Evolutionary conservation across 1,140 invertebrate genomes (phyloP).

Genomic region (Leptinotarsa undecemlineata): DNA sequence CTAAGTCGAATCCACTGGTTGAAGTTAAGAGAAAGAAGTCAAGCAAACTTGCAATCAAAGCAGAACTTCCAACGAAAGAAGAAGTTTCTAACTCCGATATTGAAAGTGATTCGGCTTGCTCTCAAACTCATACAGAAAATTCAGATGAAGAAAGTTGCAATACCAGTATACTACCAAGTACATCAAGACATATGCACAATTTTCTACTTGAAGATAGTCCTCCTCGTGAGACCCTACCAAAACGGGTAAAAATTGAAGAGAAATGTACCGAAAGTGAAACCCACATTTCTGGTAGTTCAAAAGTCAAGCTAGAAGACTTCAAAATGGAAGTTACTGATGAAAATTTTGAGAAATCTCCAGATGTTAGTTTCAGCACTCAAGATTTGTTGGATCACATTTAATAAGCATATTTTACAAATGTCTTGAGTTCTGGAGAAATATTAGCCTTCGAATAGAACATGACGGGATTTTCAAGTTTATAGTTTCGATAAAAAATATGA

Average conservation of each 20-base stretch:
- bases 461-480: too few relatives aligned
- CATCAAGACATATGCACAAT: slow-evolving; percentile 6
- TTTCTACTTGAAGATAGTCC: slow-evolving; percentile 7
- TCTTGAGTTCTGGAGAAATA: too few relatives aligned
- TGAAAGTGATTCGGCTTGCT: not conserved
- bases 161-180: slow-evolving; percentile 5
- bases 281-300: not conserved
- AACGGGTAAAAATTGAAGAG: not conserved
- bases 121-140: slow-evolving; percentile 7
- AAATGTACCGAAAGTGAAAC: not conserved
- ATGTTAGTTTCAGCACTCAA: slow-evolving; percentile 17
- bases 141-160: not conserved
- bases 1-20: slow-evolving; percentile 31
- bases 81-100: not conserved
- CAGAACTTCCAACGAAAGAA: not conserved
- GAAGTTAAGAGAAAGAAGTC: not conserved
- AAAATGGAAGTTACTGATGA: slow-evolving; percentile 9
- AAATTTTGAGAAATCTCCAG: slow-evolving; percentile 1
- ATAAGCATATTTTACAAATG: not conserved
- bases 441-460: too few relatives aligned
- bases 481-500: too few relatives aligned
- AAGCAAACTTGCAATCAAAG: not conserved
- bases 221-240: not conserved
- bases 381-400: slow-evolving; percentile 18
- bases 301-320: not conserved